A percentile compares a stretch with the other conserved stretches of the same genome.
phyloP scores from a whole-genome alignment of 2,888 invertebrate genomes.

The Odontomyia ornata region DNA sequence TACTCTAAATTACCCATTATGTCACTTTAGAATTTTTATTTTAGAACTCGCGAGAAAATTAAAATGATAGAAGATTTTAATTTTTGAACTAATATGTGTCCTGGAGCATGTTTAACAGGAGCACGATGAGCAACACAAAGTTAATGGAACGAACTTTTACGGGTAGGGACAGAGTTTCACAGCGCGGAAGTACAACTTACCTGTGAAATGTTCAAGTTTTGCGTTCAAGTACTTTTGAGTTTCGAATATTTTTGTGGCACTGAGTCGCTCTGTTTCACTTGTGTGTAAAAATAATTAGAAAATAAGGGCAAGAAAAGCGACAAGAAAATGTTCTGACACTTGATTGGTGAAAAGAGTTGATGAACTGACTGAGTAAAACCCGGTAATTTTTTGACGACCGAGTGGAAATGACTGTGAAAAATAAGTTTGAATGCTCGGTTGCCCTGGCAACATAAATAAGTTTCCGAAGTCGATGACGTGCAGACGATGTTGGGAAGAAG shows the following conservation, averaged over 20 bases:
- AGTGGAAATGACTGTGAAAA: constrained; percentile 9
- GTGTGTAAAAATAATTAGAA: no score
- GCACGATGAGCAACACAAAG: background rate
- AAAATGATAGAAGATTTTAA: constrained; percentile 30
- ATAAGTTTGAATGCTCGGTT: constrained; percentile 11
- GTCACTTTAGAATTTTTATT: constrained; percentile 36
- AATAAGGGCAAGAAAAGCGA: no score
- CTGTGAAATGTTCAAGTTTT: no score
- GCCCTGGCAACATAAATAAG: background rate
- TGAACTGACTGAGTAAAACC: background rate
- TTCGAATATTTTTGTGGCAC: no score
- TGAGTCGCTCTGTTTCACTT: no score
- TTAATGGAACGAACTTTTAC: no score
- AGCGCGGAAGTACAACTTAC: no score
- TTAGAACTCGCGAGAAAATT: constrained; percentile 15
- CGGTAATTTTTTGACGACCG: constrained; percentile 9
- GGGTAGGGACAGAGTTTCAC: no score
- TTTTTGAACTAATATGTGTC: constrained; percentile 8
- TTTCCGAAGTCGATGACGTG: background rate
- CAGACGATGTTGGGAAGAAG: no score
- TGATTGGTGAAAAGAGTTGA: no score
- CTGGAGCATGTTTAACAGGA: background rate
- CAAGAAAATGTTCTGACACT: no score
- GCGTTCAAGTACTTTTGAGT: no score
- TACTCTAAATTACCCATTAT: constrained; percentile 37